A percentile compares a stretch with the other conserved stretches of the same genome.
Evolutionary conservation across 2,888 invertebrate genomes (phyloP).

Genomic region (Microchrysa polita): DNA sequence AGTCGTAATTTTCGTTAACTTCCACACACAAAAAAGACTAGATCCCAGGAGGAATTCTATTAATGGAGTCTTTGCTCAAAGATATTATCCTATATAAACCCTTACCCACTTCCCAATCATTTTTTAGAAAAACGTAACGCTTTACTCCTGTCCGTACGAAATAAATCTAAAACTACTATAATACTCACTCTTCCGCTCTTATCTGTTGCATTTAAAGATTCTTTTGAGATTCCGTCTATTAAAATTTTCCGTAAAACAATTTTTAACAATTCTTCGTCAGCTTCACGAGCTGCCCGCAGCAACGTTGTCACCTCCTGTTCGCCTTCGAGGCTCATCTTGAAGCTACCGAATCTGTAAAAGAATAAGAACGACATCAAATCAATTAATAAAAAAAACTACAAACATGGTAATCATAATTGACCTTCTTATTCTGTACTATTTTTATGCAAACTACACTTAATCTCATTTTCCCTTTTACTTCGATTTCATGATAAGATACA

Average conservation of each 20-base stretch:
- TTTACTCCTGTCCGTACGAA: too few species aligned
- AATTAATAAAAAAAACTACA: not conserved
- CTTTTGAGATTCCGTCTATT: slow-evolving; percentile 61
- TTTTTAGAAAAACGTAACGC: too few species aligned
- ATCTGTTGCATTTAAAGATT: slow-evolving; percentile 68
- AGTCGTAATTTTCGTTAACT: too few species aligned
- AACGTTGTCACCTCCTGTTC: slow-evolving; percentile 57
- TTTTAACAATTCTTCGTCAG: slow-evolving; percentile 65
- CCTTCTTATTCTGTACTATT: not conserved
- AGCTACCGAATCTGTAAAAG: slow-evolving; percentile 47
- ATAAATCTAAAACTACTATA: too few species aligned
- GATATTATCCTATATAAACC: too few species aligned
- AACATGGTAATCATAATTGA: not conserved
- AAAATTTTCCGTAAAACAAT: slow-evolving; percentile 64
- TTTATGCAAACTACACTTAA: not conserved
- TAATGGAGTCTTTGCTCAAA: too few species aligned
- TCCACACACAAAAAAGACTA: too few species aligned
- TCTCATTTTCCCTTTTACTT: not conserved
- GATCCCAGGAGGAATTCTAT: too few species aligned
- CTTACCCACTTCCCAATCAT: too few species aligned
- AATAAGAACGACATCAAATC: not conserved
- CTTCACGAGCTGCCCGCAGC: slow-evolving; percentile 68
- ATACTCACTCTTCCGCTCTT: slow-evolving; percentile 69
- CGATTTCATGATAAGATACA: not conserved
- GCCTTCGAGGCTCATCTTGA: slow-evolving; percentile 52